These are phyloP conservation scores for Ictalurus punctatus DNA, from an alignment of 2,113 vertebrate species.

Conservation along the genomic window DNA sequence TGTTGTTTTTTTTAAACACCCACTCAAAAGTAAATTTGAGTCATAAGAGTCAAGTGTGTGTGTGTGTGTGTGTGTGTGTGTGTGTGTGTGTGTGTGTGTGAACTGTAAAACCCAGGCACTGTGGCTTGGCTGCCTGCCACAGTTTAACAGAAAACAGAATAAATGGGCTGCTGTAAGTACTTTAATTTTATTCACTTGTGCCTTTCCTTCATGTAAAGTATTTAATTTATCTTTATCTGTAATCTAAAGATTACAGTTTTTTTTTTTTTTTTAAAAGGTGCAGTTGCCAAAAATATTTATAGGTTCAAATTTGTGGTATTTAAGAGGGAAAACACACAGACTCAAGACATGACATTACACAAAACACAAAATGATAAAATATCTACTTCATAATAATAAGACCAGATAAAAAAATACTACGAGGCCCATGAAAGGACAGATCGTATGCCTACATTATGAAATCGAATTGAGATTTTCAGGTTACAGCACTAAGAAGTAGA, in stretches of 20 bases:
- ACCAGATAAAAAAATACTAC: neutral
- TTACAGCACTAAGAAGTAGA: neutral
- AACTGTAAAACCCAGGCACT: neutral
- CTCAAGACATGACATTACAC: neutral
- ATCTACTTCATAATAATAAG: neutral
- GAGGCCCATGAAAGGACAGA: neutral
- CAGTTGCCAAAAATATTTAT: neutral
- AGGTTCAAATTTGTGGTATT: neutral
- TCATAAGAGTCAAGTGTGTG: slow-evolving; percentile 12
- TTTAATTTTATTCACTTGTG: slow-evolving; percentile 1
- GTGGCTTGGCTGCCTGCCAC: slow-evolving; percentile 15
- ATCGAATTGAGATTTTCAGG: no score
- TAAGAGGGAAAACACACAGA: neutral
- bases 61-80: slow-evolving; percentile 8
- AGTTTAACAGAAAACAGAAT: slow-evolving; percentile 22
- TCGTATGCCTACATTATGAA: neutral
- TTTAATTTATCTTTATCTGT: neutral
- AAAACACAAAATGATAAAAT: neutral
- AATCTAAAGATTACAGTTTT: neutral
- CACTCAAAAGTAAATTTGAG: neutral
- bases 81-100: slow-evolving; percentile 10
- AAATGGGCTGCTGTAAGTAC: slow-evolving; percentile 14
- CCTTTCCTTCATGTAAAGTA: neutral
- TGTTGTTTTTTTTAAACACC: neutral
- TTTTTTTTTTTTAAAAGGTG: neutral